Conservation (phyloP, 2,797 vertebrate genomes). For the Centroberyx gerrardi region DNA sequence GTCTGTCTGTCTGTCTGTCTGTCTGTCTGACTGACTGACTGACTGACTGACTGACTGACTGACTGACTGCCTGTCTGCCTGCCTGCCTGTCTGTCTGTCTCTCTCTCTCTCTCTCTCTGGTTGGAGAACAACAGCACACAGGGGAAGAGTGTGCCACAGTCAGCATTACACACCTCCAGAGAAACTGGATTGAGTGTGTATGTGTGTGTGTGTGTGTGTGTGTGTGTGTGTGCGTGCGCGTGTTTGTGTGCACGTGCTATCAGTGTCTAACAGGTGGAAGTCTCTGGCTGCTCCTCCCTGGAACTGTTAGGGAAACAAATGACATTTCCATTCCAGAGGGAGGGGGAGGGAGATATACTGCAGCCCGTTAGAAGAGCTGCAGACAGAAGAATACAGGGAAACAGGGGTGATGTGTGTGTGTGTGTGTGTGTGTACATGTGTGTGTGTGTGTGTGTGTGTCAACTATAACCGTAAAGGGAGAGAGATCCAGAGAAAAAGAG, state of each 20-base stretch:
- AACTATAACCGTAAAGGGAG: constrained; percentile 9
- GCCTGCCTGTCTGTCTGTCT: neutral
- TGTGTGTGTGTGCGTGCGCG: constrained; percentile 17
- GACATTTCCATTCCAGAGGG: constrained; percentile 63
- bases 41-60: neutral
- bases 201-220: constrained; percentile 25
- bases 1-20: neutral
- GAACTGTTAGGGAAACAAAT: constrained; percentile 73
- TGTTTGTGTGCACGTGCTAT: constrained; percentile 43
- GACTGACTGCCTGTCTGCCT: too few relatives aligned
- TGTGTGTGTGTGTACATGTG: neutral
- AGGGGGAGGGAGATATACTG: constrained; percentile 11
- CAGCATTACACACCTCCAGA: constrained; percentile 12
- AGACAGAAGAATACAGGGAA: constrained; percentile 50
- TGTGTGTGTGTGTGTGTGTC: constrained; percentile 3
- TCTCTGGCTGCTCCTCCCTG: constrained; percentile 64
- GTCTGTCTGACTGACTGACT: too few relatives aligned
- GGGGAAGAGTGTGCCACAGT: constrained; percentile 27
- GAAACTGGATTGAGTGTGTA: constrained; percentile 32
- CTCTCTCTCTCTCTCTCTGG: constrained; percentile 6
- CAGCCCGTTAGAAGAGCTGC: constrained; percentile 38
- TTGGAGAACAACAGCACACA: constrained; percentile 31
- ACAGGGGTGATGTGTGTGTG: neutral
- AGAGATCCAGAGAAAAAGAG: neutral
- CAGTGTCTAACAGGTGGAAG: constrained; percentile 74